Evolutionary conservation across 2,797 vertebrate genomes (phyloP), one percentile per base, ranked within the genome.

Genomic region (Loriculus beryllinus): DNA sequence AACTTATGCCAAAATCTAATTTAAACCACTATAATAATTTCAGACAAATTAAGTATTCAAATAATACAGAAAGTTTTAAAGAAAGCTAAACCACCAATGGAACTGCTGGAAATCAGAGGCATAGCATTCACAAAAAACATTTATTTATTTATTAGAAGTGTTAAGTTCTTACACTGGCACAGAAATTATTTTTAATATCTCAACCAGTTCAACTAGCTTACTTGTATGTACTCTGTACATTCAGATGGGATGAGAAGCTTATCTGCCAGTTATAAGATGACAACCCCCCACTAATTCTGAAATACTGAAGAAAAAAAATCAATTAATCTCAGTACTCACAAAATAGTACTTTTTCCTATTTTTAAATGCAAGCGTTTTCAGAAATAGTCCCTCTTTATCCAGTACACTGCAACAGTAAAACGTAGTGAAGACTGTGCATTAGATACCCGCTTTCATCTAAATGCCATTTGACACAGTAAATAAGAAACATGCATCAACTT

Each of bases 41-140:
- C 22, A 76, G 40, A 64, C 25, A 65, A 90, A 86, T 86, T 1
- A 90, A 86, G 79, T 63, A 79, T 52, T 88, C 57, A 81, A 78
- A 29, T 4, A 75, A 60, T 26, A 42, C 17, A 60, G 82, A 39
- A 71, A 40, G 40, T 67, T 92, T 74, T 70, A 67, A 77, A 86
- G 86, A 42, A 90, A 90, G 68, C 64, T 37, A 82, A 83, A n/a
- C 18, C 42, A 80, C 39, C 45, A 26, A 42, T 67, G 33, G 52
- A 78, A 68, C 59, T 81, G 42, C 20, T 84, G 57, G 65, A 92
- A 86, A 88, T 57, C 47, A 37, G 15, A 52, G 52, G 31, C 16
- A 26, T 0, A 48, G 25, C 1, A 1, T 21, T 68, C 35, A 37
- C 4, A 35, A 80, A 56, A 26, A 75, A 7, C n/a, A 29, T 47